Evolutionary conservation across 1,140 invertebrate genomes (phyloP).

Genomic region (Cylas formicarius): DNA sequence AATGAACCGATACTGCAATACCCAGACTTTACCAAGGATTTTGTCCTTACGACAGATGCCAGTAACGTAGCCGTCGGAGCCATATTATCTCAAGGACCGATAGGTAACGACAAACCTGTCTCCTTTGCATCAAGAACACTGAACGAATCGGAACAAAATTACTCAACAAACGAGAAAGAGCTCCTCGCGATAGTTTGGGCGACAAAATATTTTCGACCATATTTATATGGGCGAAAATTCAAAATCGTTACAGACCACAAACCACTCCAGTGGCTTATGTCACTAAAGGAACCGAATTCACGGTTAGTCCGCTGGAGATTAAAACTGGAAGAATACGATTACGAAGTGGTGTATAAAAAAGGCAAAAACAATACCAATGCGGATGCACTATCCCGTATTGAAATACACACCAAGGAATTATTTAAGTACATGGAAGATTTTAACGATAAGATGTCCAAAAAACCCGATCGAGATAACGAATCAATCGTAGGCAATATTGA

Average conservation of each 20-base stretch:
- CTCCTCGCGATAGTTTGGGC: neutral
- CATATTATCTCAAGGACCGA: conserved; percentile 10
- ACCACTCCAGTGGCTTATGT: neutral
- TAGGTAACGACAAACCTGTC: conserved; percentile 9
- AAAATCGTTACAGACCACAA: conserved; percentile 21
- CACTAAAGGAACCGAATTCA: no score
- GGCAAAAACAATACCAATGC: no score
- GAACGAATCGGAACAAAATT: conserved; percentile 27
- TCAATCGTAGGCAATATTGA: no score
- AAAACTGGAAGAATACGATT: no score
- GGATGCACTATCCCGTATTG: no score
- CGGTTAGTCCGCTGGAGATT: no score
- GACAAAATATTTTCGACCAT: conserved; percentile 1
- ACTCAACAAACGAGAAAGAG: conserved; percentile 17
- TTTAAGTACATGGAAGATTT: no score
- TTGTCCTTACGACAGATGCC: conserved; percentile 37
- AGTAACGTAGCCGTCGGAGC: conserved; percentile 20
- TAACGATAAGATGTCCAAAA: no score
- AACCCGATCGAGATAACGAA: no score
- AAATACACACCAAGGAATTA: no score
- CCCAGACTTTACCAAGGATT: conserved; percentile 37
- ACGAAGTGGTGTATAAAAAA: no score
- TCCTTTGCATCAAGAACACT: conserved; percentile 27
- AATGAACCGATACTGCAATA: conserved; percentile 31
- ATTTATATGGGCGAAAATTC: conserved; percentile 16